Evolutionary conservation across 2,113 vertebrate genomes (phyloP).

Genomic region (Psilopsiagon aurifrons): DNA sequence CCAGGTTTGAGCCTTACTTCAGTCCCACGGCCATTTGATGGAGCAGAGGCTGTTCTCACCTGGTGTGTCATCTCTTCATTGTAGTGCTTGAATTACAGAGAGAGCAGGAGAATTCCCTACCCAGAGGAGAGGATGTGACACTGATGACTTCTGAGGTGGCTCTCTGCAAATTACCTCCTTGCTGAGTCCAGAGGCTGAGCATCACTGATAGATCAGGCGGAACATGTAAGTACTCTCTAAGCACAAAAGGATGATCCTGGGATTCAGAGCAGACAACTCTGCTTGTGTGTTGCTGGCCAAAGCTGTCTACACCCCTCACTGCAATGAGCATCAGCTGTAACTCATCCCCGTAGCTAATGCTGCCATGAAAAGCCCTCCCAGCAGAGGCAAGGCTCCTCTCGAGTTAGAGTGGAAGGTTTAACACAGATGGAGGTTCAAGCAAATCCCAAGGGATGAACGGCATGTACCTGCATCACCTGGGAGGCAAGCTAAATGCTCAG

Average conservation of each 20-base stretch:
- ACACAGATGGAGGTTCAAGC: not conserved
- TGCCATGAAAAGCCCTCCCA: not conserved
- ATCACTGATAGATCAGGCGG: not conserved
- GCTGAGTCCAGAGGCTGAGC: not conserved
- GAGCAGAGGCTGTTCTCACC: not conserved
- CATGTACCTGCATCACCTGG: accelerated
- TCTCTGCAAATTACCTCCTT: not conserved
- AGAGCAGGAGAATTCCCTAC: not conserved
- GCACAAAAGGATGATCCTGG: not conserved
- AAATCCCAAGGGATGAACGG: not conserved
- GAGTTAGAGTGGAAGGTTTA: not conserved
- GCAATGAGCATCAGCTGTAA: not conserved
- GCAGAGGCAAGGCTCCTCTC: accelerated
- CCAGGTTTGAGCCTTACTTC: not conserved
- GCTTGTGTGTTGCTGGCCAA: not conserved
- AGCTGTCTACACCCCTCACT: not conserved
- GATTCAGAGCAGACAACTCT: not conserved
- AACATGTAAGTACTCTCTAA: not conserved
- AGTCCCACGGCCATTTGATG: not conserved
- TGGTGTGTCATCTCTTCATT: not conserved
- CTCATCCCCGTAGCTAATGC: not conserved
- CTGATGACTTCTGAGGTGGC: not conserved
- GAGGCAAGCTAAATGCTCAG: not conserved
- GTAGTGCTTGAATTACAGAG: not conserved
- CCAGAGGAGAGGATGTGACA: not conserved